Conservation (phyloP, 2,797 vertebrate species). For the Microctenopoma lineatum region DNA sequence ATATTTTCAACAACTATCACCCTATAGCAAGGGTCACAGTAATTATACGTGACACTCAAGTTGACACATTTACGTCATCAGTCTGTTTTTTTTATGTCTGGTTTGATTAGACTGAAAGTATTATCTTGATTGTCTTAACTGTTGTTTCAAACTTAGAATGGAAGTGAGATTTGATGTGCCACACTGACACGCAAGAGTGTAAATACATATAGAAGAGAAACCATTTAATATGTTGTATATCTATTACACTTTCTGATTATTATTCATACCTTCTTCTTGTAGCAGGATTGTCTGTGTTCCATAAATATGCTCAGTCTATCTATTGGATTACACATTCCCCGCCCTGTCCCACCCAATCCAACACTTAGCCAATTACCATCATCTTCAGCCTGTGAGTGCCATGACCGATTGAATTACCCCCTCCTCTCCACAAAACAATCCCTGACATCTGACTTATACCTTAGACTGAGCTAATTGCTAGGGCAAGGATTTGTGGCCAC, state of each 20-base stretch:
- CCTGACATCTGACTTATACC: conserved; percentile 59
- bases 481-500: conserved; percentile 44
- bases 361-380: conserved; percentile 79
- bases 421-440: conserved; percentile 59
- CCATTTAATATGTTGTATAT: background rate
- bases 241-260: conserved; percentile 10
- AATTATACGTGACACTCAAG: conserved; percentile 7
- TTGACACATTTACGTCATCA: conserved; percentile 18
- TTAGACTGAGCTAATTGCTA: conserved; percentile 30
- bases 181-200: background rate
- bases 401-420: conserved; percentile 61
- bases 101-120: conserved; percentile 21
- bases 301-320: conserved; percentile 69
- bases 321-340: conserved; percentile 80
- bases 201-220: background rate
- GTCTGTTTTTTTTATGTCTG: conserved; percentile 15
- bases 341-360: conserved; percentile 59
- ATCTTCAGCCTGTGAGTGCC: conserved; percentile 61
- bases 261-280: conserved; percentile 25
- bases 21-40: background rate
- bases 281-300: conserved; percentile 59
- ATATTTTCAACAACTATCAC: background rate
- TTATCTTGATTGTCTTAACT: conserved; percentile 32
- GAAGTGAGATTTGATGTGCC: background rate
- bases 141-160: background rate